Evolutionary conservation across 2,888 invertebrate genomes (phyloP).

Genomic region (Orthosia gracilis): DNA sequence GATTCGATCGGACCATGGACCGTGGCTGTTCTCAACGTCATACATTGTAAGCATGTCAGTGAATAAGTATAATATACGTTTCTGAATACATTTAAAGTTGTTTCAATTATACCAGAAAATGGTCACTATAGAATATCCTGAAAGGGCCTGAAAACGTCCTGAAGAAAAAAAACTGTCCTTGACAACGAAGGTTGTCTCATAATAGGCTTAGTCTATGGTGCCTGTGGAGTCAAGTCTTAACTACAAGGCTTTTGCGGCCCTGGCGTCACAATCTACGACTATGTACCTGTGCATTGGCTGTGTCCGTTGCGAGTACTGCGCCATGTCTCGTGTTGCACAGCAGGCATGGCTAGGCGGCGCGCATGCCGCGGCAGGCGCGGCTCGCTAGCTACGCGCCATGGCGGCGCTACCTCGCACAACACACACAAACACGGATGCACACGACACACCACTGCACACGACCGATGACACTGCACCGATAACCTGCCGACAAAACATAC

Average conservation of each 20-base stretch:
- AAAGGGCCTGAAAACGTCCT: too few species aligned
- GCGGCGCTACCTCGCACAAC: constrained; percentile 74
- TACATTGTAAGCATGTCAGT: neutral
- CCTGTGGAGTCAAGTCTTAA: constrained; percentile 15
- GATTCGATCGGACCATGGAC: constrained; percentile 32
- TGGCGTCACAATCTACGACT: constrained; percentile 1
- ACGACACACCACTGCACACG: constrained; percentile 77
- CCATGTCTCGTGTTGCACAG: constrained; percentile 83
- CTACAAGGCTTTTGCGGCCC: too few species aligned
- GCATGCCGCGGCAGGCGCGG: constrained; percentile 84
- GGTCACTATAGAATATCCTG: neutral
- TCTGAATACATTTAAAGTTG: constrained; percentile 1
- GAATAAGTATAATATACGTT: constrained; percentile 11
- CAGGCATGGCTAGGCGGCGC: constrained; percentile 88
- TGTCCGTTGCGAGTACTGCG: constrained; percentile 90
- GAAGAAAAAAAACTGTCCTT: neutral
- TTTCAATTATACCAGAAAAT: constrained; percentile 11
- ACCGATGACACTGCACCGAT: constrained; percentile 76
- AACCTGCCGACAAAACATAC: constrained; percentile 72
- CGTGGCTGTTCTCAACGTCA: constrained; percentile 17
- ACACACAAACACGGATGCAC: constrained; percentile 77
- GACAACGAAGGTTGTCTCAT: constrained; percentile 12
- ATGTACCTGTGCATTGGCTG: constrained; percentile 90
- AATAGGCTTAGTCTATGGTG: neutral
- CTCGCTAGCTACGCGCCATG: constrained; percentile 87